A percentile compares a stretch with the other conserved stretches of the same genome.
Evolutionary conservation across 1,140 invertebrate genomes (phyloP).

Genomic region (Drosophila yakuba): DNA sequence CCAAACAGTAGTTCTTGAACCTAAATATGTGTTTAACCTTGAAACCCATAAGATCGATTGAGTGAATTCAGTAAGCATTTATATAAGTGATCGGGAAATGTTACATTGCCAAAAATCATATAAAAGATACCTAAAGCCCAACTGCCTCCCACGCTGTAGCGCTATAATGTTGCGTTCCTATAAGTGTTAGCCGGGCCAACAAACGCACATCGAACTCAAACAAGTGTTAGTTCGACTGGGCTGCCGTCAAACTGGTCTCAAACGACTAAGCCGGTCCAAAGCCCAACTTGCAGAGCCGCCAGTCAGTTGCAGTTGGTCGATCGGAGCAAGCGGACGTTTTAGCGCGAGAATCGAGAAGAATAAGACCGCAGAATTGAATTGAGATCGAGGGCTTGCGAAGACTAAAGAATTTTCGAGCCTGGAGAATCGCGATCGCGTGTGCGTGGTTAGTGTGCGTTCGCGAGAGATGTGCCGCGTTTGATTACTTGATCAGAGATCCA

Average conservation of each 20-base stretch:
- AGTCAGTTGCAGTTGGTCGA: conserved; percentile 66
- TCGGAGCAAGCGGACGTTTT: conserved; percentile 66
- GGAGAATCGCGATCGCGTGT: conserved; percentile 25
- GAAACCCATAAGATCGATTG: too few relatives aligned
- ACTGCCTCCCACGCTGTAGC: background rate
- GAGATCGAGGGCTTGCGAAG: conserved; percentile 1
- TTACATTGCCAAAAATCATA: background rate
- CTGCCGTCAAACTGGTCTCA: conserved; percentile 55
- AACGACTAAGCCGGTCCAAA: conserved; percentile 66
- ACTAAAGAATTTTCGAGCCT: conserved; percentile 15
- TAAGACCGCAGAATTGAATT: conserved; percentile 7
- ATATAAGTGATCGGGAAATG: background rate
- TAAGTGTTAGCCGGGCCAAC: conserved; percentile 15
- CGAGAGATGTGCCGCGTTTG: conserved; percentile 60
- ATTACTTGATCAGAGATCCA: conserved; percentile 19
- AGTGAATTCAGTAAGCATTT: background rate
- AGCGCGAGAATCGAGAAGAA: conserved; percentile 48
- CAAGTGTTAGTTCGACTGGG: conserved; percentile 46
- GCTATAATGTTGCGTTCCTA: conserved; percentile 6
- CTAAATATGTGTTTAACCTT: too few relatives aligned
- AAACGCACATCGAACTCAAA: conserved; percentile 44
- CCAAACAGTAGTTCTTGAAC: too few relatives aligned
- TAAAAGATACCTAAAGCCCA: background rate
- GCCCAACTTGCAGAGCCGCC: conserved; percentile 67
- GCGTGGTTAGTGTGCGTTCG: conserved; percentile 27